Evolutionary conservation across 2,888 invertebrate species (phyloP), one percentile per base, ranked within the genome.

Genomic region (Agrochola lota): DNA sequence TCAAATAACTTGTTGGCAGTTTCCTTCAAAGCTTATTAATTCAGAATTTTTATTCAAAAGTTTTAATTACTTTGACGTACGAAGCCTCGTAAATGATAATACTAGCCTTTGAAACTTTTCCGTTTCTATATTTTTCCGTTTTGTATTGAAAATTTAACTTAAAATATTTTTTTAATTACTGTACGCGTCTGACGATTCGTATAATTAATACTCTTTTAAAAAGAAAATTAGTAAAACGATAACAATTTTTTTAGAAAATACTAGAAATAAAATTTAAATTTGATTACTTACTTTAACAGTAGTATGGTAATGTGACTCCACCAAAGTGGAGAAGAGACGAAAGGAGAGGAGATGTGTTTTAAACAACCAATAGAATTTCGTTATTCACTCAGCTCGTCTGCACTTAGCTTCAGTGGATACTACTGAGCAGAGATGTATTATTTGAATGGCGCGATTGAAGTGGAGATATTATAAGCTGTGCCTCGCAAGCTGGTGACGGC

Each of bases 21-120:
- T 75, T 67, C 46, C 83, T 77, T 77, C 72, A 77, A 77, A 85
- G 83, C 85, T 85, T 85, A 82, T 83, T 85, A 83, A 82, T 70
- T 73, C 66, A 85, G 69, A 62, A 43, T 72, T 85, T 83, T 83
- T 81, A 76, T 63, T 81, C n/a, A 76, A 55, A 81, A 85, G 68
- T 85, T 85, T 83, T 83, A 85, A 83, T 83, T 77, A 82, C 83
- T 85, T 83, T 85, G 83, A 77, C 77, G 66, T 82, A 57, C 66
- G 70, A 67, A 71, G 63, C 40, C 43, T 30, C 35, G 59, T 70
- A 70, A 81, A 77, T 85, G 72, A 83, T 85, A 72, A 83, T 76
- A 52, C 26, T 20, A 64, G 64, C 71, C 55, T 71, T 76, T 75
- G 60, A 46, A 81, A 49, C 12, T 17, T 71, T 64, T 12, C 30